These are phyloP conservation scores for Drosophila fulvimacula DNA, from an alignment of 2,888 invertebrate genomes.

Conservation along the genomic window DNA sequence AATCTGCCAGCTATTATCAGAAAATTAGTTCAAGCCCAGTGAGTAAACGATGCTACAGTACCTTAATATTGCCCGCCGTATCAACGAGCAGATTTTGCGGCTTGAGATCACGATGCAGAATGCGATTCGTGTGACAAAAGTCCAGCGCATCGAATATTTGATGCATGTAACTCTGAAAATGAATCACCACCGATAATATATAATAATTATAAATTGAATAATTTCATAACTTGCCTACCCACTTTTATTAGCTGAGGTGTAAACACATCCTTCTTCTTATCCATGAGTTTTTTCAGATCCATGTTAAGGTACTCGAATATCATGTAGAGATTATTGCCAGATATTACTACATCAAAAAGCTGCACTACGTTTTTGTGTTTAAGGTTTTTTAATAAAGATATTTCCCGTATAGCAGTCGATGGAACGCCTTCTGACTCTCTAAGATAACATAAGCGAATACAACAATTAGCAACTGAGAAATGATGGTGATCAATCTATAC, in stretches of 20 bases:
- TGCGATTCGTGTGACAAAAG: conserved; percentile 95
- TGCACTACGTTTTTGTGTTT: conserved; percentile 96
- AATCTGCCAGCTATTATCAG: conserved; percentile 89
- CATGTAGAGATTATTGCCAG: conserved; percentile 93
- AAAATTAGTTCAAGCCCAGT: background rate
- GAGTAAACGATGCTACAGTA: background rate
- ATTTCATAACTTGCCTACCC: background rate
- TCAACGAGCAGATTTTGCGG: conserved; percentile 98
- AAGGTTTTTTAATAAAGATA: conserved; percentile 95
- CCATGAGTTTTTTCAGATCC: conserved; percentile 96
- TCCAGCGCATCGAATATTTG: conserved; percentile 95
- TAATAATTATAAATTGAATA: background rate
- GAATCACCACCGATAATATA: background rate
- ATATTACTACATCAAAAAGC: conserved; percentile 94
- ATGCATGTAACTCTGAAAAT: conserved; percentile 90
- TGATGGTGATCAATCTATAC: background rate
- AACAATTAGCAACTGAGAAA: background rate
- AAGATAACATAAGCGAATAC: background rate
- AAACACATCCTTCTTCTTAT: conserved; percentile 88
- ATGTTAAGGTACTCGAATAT: conserved; percentile 97
- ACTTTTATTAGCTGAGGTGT: conserved; percentile 89
- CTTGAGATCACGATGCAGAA: conserved; percentile 96
- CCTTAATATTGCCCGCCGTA: conserved; percentile 92
- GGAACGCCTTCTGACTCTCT: conserved; percentile 99
- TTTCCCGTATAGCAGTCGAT: conserved; percentile 98